Conservation (phyloP, 1,140 invertebrate genomes). For the Lepidotrigona ventralis region DNA sequence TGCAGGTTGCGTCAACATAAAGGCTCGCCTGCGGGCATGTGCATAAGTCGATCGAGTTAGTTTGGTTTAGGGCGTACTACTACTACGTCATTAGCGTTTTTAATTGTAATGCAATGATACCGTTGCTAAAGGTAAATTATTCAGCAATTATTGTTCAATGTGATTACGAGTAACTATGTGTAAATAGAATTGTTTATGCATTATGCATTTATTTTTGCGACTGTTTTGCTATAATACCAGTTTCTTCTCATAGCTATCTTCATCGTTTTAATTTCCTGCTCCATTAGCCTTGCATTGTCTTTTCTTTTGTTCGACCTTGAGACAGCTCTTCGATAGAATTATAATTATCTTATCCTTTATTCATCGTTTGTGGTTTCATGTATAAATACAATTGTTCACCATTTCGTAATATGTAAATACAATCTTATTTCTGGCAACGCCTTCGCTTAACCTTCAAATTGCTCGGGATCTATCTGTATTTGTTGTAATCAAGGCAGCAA, state of each 20-base stretch:
- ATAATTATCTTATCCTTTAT: neutral
- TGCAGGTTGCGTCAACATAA: neutral
- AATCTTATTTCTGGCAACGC: neutral
- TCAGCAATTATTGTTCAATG: neutral
- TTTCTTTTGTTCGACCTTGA: conserved; percentile 7
- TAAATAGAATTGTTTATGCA: neutral
- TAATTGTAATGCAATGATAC: neutral
- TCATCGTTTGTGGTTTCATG: neutral
- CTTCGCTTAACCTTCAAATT: neutral
- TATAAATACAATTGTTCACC: neutral
- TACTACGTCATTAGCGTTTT: neutral
- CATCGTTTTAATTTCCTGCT: neutral
- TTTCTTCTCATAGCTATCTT: neutral
- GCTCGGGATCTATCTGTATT: neutral
- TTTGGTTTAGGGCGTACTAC: neutral
- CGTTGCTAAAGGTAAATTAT: neutral
- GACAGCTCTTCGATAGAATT: neutral
- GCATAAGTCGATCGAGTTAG: neutral
- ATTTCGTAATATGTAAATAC: neutral
- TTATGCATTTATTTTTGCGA: neutral
- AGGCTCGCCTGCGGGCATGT: neutral
- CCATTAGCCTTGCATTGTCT: neutral
- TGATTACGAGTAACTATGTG: neutral
- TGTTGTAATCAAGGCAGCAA: no score
- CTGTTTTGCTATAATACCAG: neutral